These are phyloP conservation scores for Apomyelois bistriatella DNA, from an alignment of 2,888 invertebrate species.

Conservation along the genomic window DNA sequence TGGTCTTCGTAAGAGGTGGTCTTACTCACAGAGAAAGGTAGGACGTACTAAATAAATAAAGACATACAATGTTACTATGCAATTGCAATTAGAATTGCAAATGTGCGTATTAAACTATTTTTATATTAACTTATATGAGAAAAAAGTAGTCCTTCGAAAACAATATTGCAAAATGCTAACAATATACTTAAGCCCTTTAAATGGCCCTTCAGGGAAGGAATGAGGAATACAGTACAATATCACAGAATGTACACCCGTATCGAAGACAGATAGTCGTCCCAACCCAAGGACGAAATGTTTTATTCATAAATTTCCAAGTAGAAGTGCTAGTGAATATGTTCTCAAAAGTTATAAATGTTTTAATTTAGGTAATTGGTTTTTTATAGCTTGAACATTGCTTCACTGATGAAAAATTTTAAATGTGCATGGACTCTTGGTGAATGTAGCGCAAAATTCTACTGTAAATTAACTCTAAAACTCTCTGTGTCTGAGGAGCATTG, in stretches of 20 bases:
- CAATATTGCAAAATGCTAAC: conserved; percentile 36
- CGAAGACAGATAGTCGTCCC: conserved; percentile 40
- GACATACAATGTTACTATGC: no score
- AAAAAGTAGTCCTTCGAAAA: conserved; percentile 25
- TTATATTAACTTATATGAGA: background rate
- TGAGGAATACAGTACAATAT: conserved; percentile 31
- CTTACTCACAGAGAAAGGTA: no score
- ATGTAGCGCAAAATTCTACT: background rate
- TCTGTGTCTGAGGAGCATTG: no score
- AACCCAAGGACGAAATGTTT: conserved; percentile 36
- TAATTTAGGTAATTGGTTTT: conserved; percentile 31
- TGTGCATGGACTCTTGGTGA: conserved; percentile 11
- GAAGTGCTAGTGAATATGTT: conserved; percentile 33
- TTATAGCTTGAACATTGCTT: background rate
- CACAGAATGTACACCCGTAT: conserved; percentile 26
- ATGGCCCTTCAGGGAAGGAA: conserved; percentile 28
- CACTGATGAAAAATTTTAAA: conserved; percentile 4
- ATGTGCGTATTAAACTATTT: background rate
- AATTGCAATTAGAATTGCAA: background rate
- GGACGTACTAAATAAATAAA: no score
- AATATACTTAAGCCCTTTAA: conserved; percentile 32
- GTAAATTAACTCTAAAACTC: no score
- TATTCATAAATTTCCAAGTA: conserved; percentile 38
- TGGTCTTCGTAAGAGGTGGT: no score
- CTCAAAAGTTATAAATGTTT: conserved; percentile 49